Evolutionary conservation across 2,888 invertebrate genomes (phyloP).

Genomic region (Andrena camellia): DNA sequence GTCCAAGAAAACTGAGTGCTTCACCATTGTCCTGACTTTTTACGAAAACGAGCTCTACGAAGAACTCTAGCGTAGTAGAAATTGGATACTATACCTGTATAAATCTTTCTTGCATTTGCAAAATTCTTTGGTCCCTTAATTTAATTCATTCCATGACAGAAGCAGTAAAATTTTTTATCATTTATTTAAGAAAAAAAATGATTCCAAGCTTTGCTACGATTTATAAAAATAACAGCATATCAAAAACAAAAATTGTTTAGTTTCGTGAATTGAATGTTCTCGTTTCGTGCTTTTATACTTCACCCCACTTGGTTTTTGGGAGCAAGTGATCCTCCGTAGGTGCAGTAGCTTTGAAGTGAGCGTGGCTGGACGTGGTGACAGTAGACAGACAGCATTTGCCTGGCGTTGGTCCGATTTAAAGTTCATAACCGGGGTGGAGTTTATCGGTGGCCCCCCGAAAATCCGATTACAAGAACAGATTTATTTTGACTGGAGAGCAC

Average conservation of each 20-base stretch:
- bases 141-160: too few relatives aligned
- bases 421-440: constrained; percentile 65
- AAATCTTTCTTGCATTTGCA: too few relatives aligned
- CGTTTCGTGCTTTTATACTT: background rate
- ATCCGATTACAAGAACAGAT: constrained; percentile 80
- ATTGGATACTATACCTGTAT: constrained; percentile 27
- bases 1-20: constrained; percentile 72
- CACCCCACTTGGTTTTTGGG: background rate
- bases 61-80: constrained; percentile 8
- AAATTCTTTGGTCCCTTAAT: too few relatives aligned
- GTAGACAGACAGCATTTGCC: background rate
- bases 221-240: too few relatives aligned
- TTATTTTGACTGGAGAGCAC: constrained; percentile 83
- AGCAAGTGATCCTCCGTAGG: background rate
- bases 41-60: constrained; percentile 30
- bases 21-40: constrained; percentile 67
- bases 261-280: background rate
- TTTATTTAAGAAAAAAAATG: too few relatives aligned
- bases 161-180: too few relatives aligned
- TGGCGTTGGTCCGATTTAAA: constrained; percentile 26
- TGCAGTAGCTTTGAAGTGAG: background rate
- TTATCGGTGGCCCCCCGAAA: constrained; percentile 61
- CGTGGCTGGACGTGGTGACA: background rate
- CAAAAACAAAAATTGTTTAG: too few relatives aligned
- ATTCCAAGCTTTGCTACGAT: too few relatives aligned